Evolutionary conservation across 1,140 invertebrate species (phyloP), one percentile per base, ranked within the genome.

Genomic region (Hycleus cichorii): DNA sequence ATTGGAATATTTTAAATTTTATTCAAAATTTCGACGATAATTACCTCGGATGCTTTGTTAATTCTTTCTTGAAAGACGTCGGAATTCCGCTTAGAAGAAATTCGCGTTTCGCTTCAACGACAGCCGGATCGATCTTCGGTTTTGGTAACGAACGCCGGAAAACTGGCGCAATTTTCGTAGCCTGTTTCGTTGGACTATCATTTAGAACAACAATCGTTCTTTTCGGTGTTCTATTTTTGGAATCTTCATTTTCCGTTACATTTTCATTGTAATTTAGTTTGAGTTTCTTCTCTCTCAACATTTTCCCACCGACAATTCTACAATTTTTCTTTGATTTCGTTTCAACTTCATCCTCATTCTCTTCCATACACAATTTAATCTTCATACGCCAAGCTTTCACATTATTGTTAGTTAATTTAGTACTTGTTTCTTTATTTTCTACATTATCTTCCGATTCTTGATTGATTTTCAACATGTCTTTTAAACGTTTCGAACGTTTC

Each of bases 71-170:
- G 39, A 83, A 69, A 59, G 76, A 74, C 44, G 80, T 78, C 2
- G 82, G 82, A 2, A 82, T 75, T 5, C 79, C 81, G 58, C 82
- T 83, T 11, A 78, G 71, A 3, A 85, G 68, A 70, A 85, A 84
- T 39, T 77, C 77, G 58, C 78, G 76, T 64, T 78, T 80, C n/a
- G 82, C 82, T 64, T 79, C 77, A 40, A 79, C 51, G 12, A 72
- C 68, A 43, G 64, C 71, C 18, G 72, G 72, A 77, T 80, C 77
- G 3, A 77, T 62, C 63, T 76, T 75, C 38, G 76, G 74, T 73
- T 83, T 84, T 8, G 76, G 64, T 39, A 67, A 67, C n/a, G 64
- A 51, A 47, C 73, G 74, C 3, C 75, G 57, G 71, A 84, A 84
- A n/a, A 84, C 73, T n/a, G 83, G 82, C 6, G 83, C 82, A 42